Evolutionary conservation across 2,888 invertebrate species (phyloP).

Genomic region (Hirtodrosophila confusa): DNA sequence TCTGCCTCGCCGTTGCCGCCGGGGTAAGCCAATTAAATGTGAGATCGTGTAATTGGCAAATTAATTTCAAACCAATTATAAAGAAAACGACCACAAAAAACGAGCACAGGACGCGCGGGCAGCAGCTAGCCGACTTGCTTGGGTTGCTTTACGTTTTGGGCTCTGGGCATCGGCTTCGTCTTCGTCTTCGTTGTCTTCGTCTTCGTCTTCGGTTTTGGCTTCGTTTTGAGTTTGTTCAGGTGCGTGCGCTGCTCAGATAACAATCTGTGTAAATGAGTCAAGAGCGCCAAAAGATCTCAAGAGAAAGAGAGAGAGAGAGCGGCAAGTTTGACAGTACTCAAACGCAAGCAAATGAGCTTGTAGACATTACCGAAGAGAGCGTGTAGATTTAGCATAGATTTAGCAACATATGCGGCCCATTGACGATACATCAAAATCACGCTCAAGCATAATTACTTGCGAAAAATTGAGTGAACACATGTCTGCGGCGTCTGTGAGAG

Average conservation of each 20-base stretch:
- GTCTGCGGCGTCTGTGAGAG: too few relatives aligned
- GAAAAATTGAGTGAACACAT: too few relatives aligned
- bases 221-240: conserved; percentile 29
- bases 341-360: not conserved
- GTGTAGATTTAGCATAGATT: too few relatives aligned
- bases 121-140: conserved; percentile 16
- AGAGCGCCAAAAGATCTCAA: conserved; percentile 3
- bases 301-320: not conserved
- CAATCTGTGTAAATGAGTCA: conserved; percentile 56
- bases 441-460: too few relatives aligned
- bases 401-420: too few relatives aligned
- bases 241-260: conserved; percentile 53
- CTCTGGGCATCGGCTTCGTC: not conserved
- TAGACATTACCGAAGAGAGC: too few relatives aligned
- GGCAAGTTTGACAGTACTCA: too few relatives aligned
- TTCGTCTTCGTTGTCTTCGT: not conserved
- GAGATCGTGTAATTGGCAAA: conserved; percentile 84
- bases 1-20: conserved; percentile 38
- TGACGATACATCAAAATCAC: too few relatives aligned
- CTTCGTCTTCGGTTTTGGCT: conserved; percentile 6
- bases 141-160: conserved; percentile 10
- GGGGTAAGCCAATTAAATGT: conserved; percentile 83
- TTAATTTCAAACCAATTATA: conserved; percentile 83
- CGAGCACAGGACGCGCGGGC: conserved; percentile 29
- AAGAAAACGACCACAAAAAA: conserved; percentile 71